phyloP scores from a whole-genome alignment of 2,113 vertebrate species.

The Tursiops truncatus region DNA sequence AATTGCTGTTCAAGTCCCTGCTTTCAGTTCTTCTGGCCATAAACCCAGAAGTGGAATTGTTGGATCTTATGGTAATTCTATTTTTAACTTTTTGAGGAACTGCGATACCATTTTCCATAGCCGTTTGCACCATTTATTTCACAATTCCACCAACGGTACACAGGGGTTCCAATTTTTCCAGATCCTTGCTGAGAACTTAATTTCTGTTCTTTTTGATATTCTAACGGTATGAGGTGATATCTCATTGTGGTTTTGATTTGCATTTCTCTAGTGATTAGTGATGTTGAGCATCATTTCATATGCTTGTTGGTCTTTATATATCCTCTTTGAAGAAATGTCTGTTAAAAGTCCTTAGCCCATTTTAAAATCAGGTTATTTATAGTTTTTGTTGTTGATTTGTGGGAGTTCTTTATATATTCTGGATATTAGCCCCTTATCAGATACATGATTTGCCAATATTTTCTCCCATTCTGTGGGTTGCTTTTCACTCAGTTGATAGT shows the following conservation, averaged over 20 bases:
- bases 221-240: not conserved
- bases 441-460: not conserved
- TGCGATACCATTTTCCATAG: not conserved
- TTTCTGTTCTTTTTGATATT: not conserved
- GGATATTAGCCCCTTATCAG: not conserved
- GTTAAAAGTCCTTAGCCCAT: not conserved
- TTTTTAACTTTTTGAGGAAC: not conserved
- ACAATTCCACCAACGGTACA: not conserved
- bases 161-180: not conserved
- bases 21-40: not conserved
- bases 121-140: not conserved
- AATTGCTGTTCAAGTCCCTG: not conserved
- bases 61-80: not conserved
- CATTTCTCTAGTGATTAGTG: not conserved
- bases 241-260: not conserved
- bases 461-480: not conserved
- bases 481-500: not conserved
- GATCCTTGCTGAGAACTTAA: not conserved
- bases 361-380: not conserved
- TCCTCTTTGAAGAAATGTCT: not conserved
- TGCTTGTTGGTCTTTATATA: not conserved
- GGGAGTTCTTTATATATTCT: not conserved
- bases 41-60: not conserved
- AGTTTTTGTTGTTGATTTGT: not conserved
- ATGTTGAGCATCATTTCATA: not conserved